Percentiles rank a stretch among this genome's conserved stretches.
Conservation (phyloP, 2,888 invertebrate species). For the Chloroclysta siterata region DNA sequence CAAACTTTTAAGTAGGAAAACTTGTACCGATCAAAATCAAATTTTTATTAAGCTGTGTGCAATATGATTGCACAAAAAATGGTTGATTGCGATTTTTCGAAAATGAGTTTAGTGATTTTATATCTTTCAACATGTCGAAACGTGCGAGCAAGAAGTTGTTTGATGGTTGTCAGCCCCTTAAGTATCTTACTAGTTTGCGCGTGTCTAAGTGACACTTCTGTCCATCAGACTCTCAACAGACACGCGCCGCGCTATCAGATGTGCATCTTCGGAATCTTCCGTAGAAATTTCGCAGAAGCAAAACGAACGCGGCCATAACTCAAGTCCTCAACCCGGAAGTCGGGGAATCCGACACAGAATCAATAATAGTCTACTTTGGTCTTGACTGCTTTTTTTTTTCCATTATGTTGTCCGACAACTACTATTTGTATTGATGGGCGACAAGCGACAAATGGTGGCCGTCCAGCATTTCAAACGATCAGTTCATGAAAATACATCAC, state of each 20-base stretch:
- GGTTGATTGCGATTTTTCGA: too few relatives aligned
- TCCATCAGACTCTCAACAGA: background rate
- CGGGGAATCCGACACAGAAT: conserved; percentile 46
- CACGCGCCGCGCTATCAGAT: conserved; percentile 4
- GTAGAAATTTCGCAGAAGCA: conserved; percentile 35
- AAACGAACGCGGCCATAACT: conserved; percentile 36
- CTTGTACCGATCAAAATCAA: too few relatives aligned
- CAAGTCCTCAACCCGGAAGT: conserved; percentile 50
- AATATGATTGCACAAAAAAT: too few relatives aligned
- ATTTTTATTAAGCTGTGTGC: too few relatives aligned
- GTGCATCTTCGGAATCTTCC: conserved; percentile 32
- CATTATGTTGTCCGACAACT: conserved; percentile 51
- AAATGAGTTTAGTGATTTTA: too few relatives aligned
- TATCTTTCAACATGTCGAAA: too few relatives aligned
- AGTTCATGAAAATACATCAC: conserved; percentile 31
- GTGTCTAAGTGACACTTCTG: background rate
- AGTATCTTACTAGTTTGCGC: too few relatives aligned
- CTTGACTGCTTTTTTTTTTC: conserved; percentile 48
- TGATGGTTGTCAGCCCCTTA: too few relatives aligned
- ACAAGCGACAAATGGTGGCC: conserved; percentile 56
- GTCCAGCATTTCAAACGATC: conserved; percentile 44
- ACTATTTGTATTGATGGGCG: conserved; percentile 57
- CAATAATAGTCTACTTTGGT: conserved; percentile 22
- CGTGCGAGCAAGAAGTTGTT: too few relatives aligned
- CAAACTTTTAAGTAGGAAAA: too few relatives aligned